A percentile compares a stretch with the other conserved stretches of the same genome.
Evolutionary conservation across 2,113 vertebrate genomes (phyloP).

Genomic region (Toxotes chatareus): DNA sequence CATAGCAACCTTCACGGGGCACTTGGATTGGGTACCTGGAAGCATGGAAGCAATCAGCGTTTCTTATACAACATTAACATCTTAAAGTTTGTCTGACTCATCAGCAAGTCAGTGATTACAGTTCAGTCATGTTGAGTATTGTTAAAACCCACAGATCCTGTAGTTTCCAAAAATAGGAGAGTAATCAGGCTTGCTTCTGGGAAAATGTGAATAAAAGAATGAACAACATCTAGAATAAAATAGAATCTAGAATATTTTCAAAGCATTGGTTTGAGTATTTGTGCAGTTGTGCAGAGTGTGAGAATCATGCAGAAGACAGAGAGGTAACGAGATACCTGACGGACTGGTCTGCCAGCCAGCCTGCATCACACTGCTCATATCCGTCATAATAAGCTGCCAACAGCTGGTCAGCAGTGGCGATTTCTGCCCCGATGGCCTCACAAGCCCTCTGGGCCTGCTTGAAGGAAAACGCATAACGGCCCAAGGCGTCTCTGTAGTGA

Average conservation of each 20-base stretch:
- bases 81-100: not conserved
- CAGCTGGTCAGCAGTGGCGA: conserved; percentile 92
- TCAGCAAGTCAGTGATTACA: not conserved
- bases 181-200: not conserved
- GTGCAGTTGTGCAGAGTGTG: conserved; percentile 1
- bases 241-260: not conserved
- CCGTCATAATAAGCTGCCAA: conserved; percentile 91
- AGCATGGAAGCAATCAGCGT: not conserved
- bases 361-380: conserved; percentile 95
- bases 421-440: conserved; percentile 87
- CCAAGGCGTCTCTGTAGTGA: conserved; percentile 91
- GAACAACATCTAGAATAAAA: too few species aligned
- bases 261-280: not conserved
- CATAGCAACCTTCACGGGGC: conserved; percentile 91
- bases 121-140: not conserved
- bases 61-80: not conserved
- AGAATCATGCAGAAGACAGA: not conserved
- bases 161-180: not conserved
- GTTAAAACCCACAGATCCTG: not conserved
- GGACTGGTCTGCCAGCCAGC: conserved; percentile 96
- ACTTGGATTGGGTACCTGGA: conserved; percentile 93
- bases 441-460: conserved; percentile 88
- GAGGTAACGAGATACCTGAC: conserved; percentile 86
- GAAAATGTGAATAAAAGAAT: not conserved
- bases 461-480: conserved; percentile 92